Conservation (phyloP, 2,113 vertebrate genomes). For the Mormyrus iriodes region DNA sequence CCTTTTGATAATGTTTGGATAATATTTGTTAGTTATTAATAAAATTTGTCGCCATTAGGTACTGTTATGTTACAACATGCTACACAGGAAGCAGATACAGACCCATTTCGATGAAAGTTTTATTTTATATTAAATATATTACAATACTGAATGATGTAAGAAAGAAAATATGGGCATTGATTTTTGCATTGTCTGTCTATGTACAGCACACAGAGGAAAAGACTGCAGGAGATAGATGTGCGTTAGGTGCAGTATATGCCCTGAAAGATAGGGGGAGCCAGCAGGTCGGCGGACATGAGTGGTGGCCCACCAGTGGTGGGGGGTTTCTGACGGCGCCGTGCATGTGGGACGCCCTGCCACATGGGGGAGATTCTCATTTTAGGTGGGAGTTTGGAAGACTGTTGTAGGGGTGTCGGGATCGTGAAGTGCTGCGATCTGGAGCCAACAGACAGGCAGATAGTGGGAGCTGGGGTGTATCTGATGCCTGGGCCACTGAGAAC, state of each 20-base stretch:
- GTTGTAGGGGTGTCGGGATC: not conserved
- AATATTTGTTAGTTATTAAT: not conserved
- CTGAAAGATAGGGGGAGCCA: not conserved
- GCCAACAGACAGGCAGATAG: not conserved
- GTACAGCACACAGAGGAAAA: slow-evolving; percentile 54
- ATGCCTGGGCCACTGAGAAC: not conserved
- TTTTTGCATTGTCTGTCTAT: slow-evolving; percentile 61
- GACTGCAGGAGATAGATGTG: slow-evolving; percentile 41
- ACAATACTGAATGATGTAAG: slow-evolving; percentile 70
- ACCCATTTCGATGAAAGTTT: slow-evolving; percentile 62
- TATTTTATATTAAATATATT: slow-evolving; percentile 79
- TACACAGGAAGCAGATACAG: slow-evolving; percentile 6
- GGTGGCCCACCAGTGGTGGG: not conserved
- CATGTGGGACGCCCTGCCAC: not conserved
- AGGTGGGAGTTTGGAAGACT: slow-evolving; percentile 14
- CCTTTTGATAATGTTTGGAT: not conserved
- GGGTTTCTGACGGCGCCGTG: not conserved
- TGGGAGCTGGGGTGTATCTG: too few relatives aligned
- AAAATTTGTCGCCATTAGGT: not conserved
- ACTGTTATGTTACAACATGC: not conserved
- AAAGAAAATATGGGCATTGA: slow-evolving; percentile 53
- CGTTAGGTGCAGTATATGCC: slow-evolving; percentile 19
- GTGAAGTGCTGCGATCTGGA: too few relatives aligned
- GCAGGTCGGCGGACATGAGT: slow-evolving; percentile 4
- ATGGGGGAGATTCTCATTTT: not conserved